A percentile compares a stretch with the other conserved stretches of the same genome.
Evolutionary conservation across 2,888 invertebrate species (phyloP).

Genomic region (Cataglyphis cursor): DNA sequence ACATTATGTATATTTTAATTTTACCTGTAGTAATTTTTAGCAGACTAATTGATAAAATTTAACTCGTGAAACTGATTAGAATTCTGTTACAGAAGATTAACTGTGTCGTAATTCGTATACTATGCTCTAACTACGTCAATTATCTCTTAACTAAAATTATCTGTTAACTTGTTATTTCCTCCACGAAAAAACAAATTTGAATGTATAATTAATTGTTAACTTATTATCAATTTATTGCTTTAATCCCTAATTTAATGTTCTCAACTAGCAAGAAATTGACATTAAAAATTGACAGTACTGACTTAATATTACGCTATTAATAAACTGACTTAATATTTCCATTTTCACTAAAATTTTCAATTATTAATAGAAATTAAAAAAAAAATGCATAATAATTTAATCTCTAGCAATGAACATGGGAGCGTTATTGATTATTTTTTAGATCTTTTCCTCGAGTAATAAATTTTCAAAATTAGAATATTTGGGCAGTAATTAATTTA

Average conservation of each 20-base stretch:
- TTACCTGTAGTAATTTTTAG: not conserved
- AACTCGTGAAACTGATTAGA: not conserved
- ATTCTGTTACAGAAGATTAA: not conserved
- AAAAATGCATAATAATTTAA: not conserved
- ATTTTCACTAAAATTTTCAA: not conserved
- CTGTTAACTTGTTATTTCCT: not conserved
- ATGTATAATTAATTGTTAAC: not conserved
- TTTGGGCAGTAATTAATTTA: not conserved
- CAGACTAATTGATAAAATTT: not conserved
- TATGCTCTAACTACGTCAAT: not conserved
- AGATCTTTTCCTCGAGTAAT: not conserved
- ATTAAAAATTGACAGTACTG: not conserved
- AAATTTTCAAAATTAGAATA: not conserved
- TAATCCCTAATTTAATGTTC: not conserved
- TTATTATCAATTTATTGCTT: not conserved
- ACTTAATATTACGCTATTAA: not conserved
- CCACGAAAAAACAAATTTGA: not conserved
- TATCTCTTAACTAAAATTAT: too few relatives aligned
- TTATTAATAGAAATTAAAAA: not conserved
- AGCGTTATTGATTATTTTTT: not conserved
- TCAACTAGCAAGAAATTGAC: not conserved
- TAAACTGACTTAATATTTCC: not conserved
- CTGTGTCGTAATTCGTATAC: constrained; percentile 31
- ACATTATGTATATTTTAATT: not conserved
- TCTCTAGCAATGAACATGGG: not conserved